Evolutionary conservation across 1,140 invertebrate species (phyloP), one percentile per base, ranked within the genome.

Genomic region (Cecropterus lyciades): DNA sequence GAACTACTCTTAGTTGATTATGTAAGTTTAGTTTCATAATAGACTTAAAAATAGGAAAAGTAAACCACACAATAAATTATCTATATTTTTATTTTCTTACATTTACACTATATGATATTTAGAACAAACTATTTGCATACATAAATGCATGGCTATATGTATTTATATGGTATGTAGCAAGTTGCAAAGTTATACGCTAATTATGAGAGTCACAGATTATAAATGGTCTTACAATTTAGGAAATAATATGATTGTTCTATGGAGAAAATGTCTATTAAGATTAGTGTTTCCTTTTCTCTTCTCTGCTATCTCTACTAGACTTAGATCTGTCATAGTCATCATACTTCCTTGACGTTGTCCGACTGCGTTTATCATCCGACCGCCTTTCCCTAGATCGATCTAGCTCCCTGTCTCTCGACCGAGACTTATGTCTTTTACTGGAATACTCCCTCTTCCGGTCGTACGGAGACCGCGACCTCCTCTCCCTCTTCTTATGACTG

Each of bases 241-340:
- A 33, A 7, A 33, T 10, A 33, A 9, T 4, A 33, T 9, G 30
- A 8, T 10, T 37, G 0, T 37, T 10, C 0, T n/a, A 6, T 37
- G 33, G 9, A 10, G 33, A 9, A 37, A 11, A 7, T 5, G 0
- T 30, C 7, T 5, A 5, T 8, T 30, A 30, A 30, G 3, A 37
- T 10, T 81, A 92, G 80, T 93, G 90, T 76, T 93, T 93, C 49
- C 92, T 79, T 55, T 93, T 93, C 13, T 92, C 91, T 75, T 93
- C 91, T 56, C 90, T 78, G 27, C 75, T 81, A 37, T 92, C 91
- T 53, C 91, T 74, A 55, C 84, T 86, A 0, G 87, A 85, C 65
- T 92, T 90, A 0, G 92, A 87, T 20, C 90, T 67, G 6, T 93
- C 92, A 79, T 92, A 91, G 70, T 93, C 91, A 77, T 93, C 90